Base-by-base conservation (phyloP, 2,888 invertebrate species). In the Trichogramma dendrolimi region DNA sequence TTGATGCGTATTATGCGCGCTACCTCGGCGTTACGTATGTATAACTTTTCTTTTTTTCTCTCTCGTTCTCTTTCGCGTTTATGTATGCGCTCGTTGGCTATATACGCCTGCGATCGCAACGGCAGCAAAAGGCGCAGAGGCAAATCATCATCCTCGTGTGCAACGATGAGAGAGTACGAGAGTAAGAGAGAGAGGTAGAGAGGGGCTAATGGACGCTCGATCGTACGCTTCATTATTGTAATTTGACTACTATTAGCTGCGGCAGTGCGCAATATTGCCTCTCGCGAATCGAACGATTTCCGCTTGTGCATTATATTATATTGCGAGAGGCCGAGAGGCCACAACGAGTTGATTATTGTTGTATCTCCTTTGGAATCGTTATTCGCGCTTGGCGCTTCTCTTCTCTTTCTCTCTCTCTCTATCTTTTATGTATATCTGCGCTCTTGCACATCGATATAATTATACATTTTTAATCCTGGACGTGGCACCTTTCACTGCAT, bases 161-260 rank as follows among this genome's bases (percentile, higher is more conserved):
- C 27, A 27, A 27, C 67, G 60, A 59, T 65, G 68, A 61, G 50
- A 59, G 63, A 51, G 65, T 59, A 68, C 54, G 56, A 41, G 39
- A 51, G 65, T 59, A 68, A 44, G 56, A 41, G 39, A 43, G 40
- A 41, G 41, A 42, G 41, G 10, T 14, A 48, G 48, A 6, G 6
- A 48, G 27, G 47, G 38, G 70, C 71, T 76, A 76, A 76, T 76
- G 75, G 76, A 71, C 66, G 69, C 69, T 66, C 72, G 67, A 67
- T 67, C 68, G 68, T 68, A 67, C 67, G 70, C 70, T 74, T 75
- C 74, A 72, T 75, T 72, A 75, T 74, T 70, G 71, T 75, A 72
- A 74, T 75, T 73, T 71, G 67, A 68, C 71, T 72, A 69, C 68
- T 70, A 72, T 73, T 71, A 71, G 71, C 58, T 27, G 27, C 49